Evolutionary conservation across 1,140 invertebrate genomes (phyloP).

Genomic region (Trichonephila clavata): DNA sequence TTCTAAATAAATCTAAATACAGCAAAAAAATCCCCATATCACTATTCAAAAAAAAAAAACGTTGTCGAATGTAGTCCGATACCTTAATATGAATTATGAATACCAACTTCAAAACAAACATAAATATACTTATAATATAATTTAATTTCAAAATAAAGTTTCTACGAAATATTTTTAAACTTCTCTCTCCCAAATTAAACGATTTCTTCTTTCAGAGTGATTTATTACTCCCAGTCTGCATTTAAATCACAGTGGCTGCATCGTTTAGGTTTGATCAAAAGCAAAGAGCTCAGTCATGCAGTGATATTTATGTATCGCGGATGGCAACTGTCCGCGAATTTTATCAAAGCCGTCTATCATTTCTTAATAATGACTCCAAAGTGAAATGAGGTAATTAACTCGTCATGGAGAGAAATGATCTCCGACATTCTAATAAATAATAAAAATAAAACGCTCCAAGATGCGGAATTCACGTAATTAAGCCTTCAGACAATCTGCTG

Average conservation of each 20-base stretch:
- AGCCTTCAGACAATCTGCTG: slow-evolving; percentile 33
- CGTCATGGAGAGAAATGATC: slow-evolving; percentile 32
- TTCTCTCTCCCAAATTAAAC: slow-evolving; percentile 5
- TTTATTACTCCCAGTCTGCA: neutral
- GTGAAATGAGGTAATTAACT: slow-evolving; percentile 61
- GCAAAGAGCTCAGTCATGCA: neutral
- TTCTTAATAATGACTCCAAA: slow-evolving; percentile 35
- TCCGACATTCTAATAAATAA: slow-evolving; percentile 14
- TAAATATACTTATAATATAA: no score
- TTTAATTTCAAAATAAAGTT: no score
- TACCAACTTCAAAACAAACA: no score
- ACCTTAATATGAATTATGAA: no score
- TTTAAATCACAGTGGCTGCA: neutral
- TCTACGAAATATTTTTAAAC: no score
- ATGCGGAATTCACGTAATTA: slow-evolving; percentile 43
- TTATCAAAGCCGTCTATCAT: slow-evolving; percentile 4
- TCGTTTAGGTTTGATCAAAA: neutral
- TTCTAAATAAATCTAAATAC: no score
- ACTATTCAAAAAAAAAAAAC: no score
- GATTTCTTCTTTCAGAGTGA: neutral
- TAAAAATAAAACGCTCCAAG: neutral
- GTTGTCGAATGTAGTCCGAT: no score
- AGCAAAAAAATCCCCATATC: no score
- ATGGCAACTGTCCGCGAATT: neutral
- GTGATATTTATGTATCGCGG: neutral